phyloP scores from a whole-genome alignment of 2,888 invertebrate genomes.

The Pardosa pseudoannulata region DNA sequence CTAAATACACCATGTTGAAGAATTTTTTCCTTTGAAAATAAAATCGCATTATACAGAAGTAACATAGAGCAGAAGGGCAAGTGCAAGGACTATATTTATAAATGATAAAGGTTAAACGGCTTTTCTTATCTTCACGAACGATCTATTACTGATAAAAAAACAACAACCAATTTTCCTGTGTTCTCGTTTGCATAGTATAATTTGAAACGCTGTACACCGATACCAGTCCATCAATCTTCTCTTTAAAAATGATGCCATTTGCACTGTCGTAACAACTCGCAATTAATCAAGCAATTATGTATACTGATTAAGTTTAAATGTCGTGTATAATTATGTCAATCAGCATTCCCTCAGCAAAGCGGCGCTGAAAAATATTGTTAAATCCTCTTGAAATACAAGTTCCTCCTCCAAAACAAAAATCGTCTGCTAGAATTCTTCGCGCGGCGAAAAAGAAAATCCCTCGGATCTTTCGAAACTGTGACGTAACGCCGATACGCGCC shows the following conservation, averaged over 20 bases:
- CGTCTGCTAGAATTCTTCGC: constrained; percentile 20
- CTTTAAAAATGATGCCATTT: not conserved
- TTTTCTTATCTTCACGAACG: not conserved
- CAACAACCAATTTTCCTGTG: not conserved
- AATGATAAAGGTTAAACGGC: not conserved
- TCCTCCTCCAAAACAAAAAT: constrained; percentile 5
- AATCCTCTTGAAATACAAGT: not conserved
- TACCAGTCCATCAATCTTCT: not conserved
- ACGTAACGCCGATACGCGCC: constrained; percentile 59
- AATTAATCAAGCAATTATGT: constrained; percentile 2
- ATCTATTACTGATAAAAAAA: not conserved
- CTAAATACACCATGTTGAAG: too few relatives aligned
- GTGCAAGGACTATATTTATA: too few relatives aligned
- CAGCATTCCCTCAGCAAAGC: not conserved
- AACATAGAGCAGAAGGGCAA: too few relatives aligned
- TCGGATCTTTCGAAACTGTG: constrained; percentile 30
- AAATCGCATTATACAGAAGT: too few relatives aligned
- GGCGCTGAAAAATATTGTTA: not conserved
- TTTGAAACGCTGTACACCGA: not conserved
- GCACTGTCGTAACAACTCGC: not conserved
- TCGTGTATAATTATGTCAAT: not conserved
- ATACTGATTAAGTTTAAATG: not conserved
- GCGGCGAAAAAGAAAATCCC: constrained; percentile 37
- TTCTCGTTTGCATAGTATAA: not conserved
- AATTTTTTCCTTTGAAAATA: too few relatives aligned